Evolutionary conservation across 2,113 vertebrate genomes (phyloP).

Genomic region (Taxidea taxus): DNA sequence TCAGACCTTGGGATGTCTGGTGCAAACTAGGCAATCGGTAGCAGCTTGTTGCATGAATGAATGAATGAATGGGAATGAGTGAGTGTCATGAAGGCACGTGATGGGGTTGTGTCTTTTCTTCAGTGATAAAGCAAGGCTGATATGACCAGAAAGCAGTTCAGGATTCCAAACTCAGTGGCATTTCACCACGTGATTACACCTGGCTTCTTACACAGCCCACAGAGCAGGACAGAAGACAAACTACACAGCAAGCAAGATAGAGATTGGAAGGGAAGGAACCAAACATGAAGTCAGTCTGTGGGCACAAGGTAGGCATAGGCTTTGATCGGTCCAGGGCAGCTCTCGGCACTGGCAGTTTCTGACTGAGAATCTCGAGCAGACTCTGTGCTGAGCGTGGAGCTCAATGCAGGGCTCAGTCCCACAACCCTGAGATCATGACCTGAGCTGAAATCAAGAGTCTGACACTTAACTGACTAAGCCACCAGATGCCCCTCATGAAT

Average conservation of each 20-base stretch:
- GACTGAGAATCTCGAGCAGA: background rate
- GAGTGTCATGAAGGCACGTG: background rate
- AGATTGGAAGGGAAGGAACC: background rate
- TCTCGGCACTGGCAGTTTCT: background rate
- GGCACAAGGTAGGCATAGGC: too few species aligned
- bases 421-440: background rate
- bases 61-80: background rate
- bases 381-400: background rate
- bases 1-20: background rate
- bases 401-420: background rate
- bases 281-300: background rate
- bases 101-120: background rate
- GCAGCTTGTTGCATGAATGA: background rate
- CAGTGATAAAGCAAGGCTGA: background rate
- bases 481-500: background rate
- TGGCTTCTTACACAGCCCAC: background rate
- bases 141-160: background rate
- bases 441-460: background rate
- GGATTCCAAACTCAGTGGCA: background rate
- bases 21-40: background rate
- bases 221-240: background rate
- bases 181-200: background rate
- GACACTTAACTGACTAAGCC: background rate
- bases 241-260: background rate
- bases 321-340: accelerated